Base-by-base conservation (phyloP, 2,888 invertebrate species). In the Pinctada fucata region DNA sequence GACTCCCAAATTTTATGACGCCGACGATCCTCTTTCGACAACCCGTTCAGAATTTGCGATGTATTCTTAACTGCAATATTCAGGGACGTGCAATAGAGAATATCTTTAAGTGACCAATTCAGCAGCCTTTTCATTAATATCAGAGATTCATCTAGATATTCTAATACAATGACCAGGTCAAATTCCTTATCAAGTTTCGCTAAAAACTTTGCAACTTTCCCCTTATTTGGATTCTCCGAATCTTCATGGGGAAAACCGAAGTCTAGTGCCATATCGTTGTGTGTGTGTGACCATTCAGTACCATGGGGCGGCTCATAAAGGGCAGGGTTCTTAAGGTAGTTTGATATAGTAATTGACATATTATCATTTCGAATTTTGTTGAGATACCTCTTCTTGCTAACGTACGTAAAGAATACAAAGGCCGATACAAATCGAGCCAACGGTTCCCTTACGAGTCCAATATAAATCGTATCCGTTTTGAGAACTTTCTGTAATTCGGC, bases 101-200 rank as follows among this genome's bases (percentile, higher is more conserved):
- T 80, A 66, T 88, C 88, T 47, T 81, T 63, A 4, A 86, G 72
- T 5, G 72, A 68, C 88, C 88, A 88, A 48, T 83, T 81, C 8
- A 88, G 69, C 67, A 83, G 77, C 50, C 88, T 74, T 58, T 82
- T 83, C 75, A 88, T 78, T n/a, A 88, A 64, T n/a, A 88, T 82
- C n/a, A 88, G 48, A 3, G 88, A 88, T 79, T 88, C 88, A 48
- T 85, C 85, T 64, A 87, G 87, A 76, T 85, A 85, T 64, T 88
- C 87, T 3, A 85, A 83, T n/a, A 88, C 84, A 10, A 88, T 76
- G 6, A 88, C 84, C 13, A 88, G 67, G 74, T 86, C 74, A 75
- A 88, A 87, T 50, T 84, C 83, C 58, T 80, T 82, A 64, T 86
- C 83, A 8, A 87, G 78, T n/a, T 83, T 79, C 13, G 79, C 64